Conservation (phyloP, 1,140 invertebrate species). For the Drosophila persimilis region DNA sequence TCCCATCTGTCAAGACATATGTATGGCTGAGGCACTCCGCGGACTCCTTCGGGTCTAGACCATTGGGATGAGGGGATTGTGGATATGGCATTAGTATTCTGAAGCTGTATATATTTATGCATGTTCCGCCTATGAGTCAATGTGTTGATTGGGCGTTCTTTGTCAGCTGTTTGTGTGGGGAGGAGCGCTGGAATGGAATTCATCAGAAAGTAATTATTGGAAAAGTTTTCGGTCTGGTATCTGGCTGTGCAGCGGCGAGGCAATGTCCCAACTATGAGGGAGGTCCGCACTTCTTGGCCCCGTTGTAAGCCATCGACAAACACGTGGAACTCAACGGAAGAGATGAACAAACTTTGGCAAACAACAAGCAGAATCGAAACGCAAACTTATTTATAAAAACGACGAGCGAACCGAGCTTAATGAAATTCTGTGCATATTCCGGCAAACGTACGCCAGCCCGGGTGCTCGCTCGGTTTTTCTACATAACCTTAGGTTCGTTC, state of each 20-base stretch:
- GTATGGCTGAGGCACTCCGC: no score
- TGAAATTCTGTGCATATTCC: slow-evolving; percentile 80
- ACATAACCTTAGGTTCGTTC: slow-evolving; percentile 71
- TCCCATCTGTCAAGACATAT: no score
- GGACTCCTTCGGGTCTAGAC: no score
- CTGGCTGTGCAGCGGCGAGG: slow-evolving; percentile 19
- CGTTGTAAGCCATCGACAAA: slow-evolving; percentile 17
- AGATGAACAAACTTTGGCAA: slow-evolving; percentile 75
- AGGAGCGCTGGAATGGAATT: slow-evolving; percentile 14
- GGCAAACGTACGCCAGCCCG: slow-evolving; percentile 37
- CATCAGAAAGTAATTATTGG: slow-evolving; percentile 64
- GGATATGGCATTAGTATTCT: no score
- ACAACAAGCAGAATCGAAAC: slow-evolving; percentile 59
- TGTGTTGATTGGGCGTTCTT: neutral
- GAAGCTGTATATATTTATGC: no score
- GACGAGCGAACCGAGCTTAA: slow-evolving; percentile 53
- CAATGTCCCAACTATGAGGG: neutral
- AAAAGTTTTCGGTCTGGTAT: slow-evolving; percentile 71
- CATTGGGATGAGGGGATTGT: no score
- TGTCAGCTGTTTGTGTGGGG: neutral
- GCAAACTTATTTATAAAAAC: slow-evolving; percentile 73
- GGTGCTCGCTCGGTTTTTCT: slow-evolving; percentile 28
- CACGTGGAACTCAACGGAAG: slow-evolving; percentile 57
- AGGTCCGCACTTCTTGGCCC: slow-evolving; percentile 1
- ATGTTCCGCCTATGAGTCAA: no score